Evolutionary conservation across 2,113 vertebrate genomes (phyloP), one percentile per base, ranked within the genome.

Genomic region (Thermophis baileyi): DNA sequence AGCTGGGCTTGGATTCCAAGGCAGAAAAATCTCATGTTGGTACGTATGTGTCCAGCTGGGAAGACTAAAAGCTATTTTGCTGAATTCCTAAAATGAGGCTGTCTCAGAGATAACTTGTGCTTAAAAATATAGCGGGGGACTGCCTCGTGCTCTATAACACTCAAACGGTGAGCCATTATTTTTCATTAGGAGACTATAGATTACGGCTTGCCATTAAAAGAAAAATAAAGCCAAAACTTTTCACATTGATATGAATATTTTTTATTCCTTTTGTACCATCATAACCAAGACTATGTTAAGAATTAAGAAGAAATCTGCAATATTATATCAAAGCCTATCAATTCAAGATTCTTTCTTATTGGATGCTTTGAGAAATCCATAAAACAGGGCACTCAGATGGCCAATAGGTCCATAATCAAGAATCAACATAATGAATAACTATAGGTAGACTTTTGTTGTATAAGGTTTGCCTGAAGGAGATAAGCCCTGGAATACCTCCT

Each of bases 1-100:
- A 94, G 93, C 95, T 97, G 95, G 95, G 95, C 96, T 95, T 92
- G 89, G 93, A 95, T 96, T 94, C 93, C 95, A 95, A 93, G 0
- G 35, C 93, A 93, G 95, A 95, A 97, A 96, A 95, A 94, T 95
- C 93, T 97, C 93, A 95, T 89, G 2, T 91, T 94, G 95, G 94
- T 95, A 94, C 89, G 95, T 95, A 93, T 89, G 46, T 94, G 85
- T 95, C 14, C 94, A 95, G 93, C 94, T 95, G 93, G 95, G 95
- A 95, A 93, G 88, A 94, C 92, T 94, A 95, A 85, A 40, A 53
- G 35, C 44, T 91, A 14, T 88, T 85, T 54, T 91, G 86, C 93
- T 93, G 90, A 30, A 44, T 49, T 91, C 92, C 16, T 87, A 49
- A 20, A 14, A 57, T 92, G 54, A 47, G 30, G 53, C 85, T 93